phyloP scores from a whole-genome alignment of 2,113 vertebrate genomes.

The Coreoperca whiteheadi region DNA sequence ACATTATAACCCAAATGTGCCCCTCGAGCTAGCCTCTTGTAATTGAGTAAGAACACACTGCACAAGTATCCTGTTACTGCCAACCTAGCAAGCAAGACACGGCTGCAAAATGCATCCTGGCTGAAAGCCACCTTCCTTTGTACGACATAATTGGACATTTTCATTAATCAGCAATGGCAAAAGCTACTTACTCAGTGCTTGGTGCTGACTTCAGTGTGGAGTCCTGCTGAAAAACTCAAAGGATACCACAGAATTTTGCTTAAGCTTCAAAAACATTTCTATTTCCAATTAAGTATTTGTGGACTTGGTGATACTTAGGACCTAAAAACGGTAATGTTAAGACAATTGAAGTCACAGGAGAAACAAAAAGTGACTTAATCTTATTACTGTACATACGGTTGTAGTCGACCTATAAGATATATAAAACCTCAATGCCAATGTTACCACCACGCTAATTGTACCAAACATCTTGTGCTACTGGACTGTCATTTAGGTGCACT shows the following conservation, averaged over 20 bases:
- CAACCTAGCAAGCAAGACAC: not conserved
- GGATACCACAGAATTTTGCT: not conserved
- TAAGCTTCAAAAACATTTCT: not conserved
- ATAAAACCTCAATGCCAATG: not conserved
- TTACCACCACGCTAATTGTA: not conserved
- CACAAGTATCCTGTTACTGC: not conserved
- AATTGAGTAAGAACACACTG: not conserved
- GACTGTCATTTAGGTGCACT: not conserved
- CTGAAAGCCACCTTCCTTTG: slow-evolving; percentile 1
- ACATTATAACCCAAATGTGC: not conserved
- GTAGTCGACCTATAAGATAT: not conserved
- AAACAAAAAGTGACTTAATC: not conserved
- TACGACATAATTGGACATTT: slow-evolving; percentile 6
- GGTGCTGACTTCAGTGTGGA: not conserved
- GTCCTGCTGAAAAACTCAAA: not conserved
- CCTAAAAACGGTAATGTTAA: not conserved
- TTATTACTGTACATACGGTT: not conserved
- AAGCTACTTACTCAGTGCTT: not conserved
- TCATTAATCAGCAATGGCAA: not conserved
- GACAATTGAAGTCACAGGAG: not conserved
- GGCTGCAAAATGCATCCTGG: not conserved
- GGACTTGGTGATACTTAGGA: not conserved
- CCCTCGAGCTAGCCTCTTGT: not conserved
- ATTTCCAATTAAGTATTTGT: not conserved
- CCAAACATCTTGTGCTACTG: not conserved